Conservation (phyloP, 2,888 invertebrate species). For the Germaria angustata region DNA sequence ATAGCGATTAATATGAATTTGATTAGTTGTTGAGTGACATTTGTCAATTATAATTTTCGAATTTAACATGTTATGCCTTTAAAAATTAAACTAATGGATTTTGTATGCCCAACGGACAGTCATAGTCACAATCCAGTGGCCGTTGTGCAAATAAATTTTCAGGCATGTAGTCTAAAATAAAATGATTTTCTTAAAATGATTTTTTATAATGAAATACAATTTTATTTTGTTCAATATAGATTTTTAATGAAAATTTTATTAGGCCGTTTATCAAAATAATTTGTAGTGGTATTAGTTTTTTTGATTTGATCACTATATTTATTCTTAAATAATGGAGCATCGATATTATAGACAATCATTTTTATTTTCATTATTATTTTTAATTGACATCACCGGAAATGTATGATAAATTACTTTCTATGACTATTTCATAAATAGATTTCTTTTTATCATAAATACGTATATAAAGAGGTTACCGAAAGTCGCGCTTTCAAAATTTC, state of each 20-base stretch:
- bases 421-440: slow-evolving; percentile 5
- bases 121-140: neutral
- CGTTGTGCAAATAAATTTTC: neutral
- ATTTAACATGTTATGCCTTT: slow-evolving; percentile 1
- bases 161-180: neutral
- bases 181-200: slow-evolving; percentile 18
- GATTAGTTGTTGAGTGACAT: slow-evolving; percentile 51
- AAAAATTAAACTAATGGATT: neutral
- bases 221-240: slow-evolving; percentile 24
- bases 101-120: neutral
- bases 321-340: too few species aligned
- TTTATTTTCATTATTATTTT: slow-evolving; percentile 15
- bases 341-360: neutral
- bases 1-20: slow-evolving; percentile 23
- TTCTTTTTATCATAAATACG: neutral
- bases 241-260: slow-evolving; percentile 68
- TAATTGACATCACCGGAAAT: slow-evolving; percentile 51
- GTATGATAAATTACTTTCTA: slow-evolving; percentile 12
- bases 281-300: slow-evolving; percentile 32
- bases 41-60: slow-evolving; percentile 40
- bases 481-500: too few species aligned
- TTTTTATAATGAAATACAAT: slow-evolving; percentile 40
- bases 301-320: neutral
- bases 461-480: neutral
- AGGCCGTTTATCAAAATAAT: slow-evolving; percentile 66